These are phyloP conservation scores for Catagonus wagneri DNA, from an alignment of 2,113 vertebrate species.

Conservation along the genomic window DNA sequence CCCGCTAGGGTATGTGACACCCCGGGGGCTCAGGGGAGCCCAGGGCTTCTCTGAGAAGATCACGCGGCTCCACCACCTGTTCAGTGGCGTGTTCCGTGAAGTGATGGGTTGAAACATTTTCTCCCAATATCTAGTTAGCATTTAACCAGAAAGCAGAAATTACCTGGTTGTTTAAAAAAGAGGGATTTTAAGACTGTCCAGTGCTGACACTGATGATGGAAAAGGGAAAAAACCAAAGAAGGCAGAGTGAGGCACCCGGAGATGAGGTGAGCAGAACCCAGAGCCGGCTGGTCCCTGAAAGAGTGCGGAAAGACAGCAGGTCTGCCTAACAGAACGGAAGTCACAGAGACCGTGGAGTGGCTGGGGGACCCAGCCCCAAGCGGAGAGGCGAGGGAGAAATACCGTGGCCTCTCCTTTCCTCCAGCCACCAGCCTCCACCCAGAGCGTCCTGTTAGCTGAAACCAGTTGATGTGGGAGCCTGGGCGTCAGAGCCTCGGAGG, in stretches of 20 bases:
- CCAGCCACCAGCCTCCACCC: background rate
- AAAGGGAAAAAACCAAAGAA: background rate
- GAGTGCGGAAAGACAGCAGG: fast-evolving
- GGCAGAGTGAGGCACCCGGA: background rate
- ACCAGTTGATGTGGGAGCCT: background rate
- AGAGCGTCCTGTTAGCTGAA: background rate
- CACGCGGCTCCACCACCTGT: background rate
- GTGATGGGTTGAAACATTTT: too few species aligned
- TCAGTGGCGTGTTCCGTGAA: background rate
- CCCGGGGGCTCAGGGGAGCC: background rate
- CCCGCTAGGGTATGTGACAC: background rate
- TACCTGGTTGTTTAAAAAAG: background rate
- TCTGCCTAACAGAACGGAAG: background rate
- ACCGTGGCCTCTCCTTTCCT: background rate
- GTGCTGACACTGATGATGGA: background rate
- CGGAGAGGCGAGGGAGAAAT: background rate
- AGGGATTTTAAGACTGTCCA: background rate
- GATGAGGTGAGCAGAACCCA: background rate
- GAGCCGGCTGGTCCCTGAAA: background rate
- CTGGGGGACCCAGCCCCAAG: background rate
- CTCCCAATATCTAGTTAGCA: background rate
- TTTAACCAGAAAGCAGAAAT: background rate
- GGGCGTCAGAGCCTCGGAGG: background rate
- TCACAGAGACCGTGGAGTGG: background rate
- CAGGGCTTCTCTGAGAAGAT: background rate